These are phyloP conservation scores for Himalopsyche anomala DNA, from an alignment of 2,888 invertebrate genomes.

Conservation along the genomic window DNA sequence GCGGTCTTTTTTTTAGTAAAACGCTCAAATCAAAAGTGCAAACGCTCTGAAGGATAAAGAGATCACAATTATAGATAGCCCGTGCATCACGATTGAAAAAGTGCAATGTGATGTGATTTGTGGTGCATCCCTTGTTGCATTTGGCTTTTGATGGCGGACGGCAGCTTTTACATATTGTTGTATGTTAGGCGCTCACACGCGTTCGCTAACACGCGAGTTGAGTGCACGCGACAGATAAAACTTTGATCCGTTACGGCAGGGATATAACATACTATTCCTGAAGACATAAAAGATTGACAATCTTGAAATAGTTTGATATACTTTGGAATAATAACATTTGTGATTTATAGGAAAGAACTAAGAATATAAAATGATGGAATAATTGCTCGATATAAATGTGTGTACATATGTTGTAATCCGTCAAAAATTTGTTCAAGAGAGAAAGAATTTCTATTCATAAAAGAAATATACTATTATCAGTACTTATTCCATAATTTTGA, in stretches of 20 bases:
- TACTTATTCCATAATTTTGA: no score
- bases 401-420: no score
- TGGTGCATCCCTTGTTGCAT: slow-evolving; percentile 50
- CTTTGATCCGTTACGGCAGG: slow-evolving; percentile 38
- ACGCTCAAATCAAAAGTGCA: slow-evolving; percentile 35
- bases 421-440: no score
- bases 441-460: no score
- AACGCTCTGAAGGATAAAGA: slow-evolving; percentile 39
- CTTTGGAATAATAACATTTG: no score
- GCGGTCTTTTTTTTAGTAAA: neutral
- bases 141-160: slow-evolving; percentile 43
- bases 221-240: slow-evolving; percentile 59
- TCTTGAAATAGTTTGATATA: no score
- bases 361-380: no score
- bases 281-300: neutral
- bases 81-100: slow-evolving; percentile 53
- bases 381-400: no score
- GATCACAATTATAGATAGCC: slow-evolving; percentile 49
- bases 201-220: slow-evolving; percentile 3
- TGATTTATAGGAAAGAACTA: no score
- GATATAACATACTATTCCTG: neutral
- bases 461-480: no score
- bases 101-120: slow-evolving; percentile 54
- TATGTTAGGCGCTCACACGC: neutral
- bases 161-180: slow-evolving; percentile 46